Conservation (phyloP, 53 echinoderm and acorn worm genomes). For the Antedon mediterranea region DNA sequence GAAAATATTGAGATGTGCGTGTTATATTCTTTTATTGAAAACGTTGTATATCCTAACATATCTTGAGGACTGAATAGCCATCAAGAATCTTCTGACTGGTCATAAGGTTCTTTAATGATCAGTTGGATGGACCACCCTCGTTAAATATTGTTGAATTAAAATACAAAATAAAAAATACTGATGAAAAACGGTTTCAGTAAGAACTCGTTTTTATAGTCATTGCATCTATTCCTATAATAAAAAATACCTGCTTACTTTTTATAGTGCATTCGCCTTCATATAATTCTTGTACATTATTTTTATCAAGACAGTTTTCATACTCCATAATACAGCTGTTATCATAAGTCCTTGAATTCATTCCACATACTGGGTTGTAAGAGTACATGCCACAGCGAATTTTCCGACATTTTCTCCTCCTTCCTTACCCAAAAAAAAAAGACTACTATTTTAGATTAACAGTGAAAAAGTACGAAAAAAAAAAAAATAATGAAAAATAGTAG, state of each 20-base stretch:
- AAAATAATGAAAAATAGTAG: background rate
- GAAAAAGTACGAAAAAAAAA: background rate
- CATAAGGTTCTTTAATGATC: too few relatives aligned
- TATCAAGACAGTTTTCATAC: background rate
- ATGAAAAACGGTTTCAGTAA: too few relatives aligned
- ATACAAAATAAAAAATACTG: too few relatives aligned
- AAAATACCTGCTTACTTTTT: background rate
- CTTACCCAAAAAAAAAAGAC: background rate
- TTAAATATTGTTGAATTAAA: too few relatives aligned
- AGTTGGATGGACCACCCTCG: too few relatives aligned
- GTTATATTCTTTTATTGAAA: too few relatives aligned
- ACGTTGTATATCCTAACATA: too few relatives aligned
- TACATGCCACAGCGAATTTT: slow-evolving; percentile 20
- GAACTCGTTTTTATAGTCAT: too few relatives aligned
- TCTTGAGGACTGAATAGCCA: too few relatives aligned
- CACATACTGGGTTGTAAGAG: background rate
- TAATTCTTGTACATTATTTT: background rate
- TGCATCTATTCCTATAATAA: background rate
- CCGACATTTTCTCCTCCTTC: slow-evolving; percentile 21
- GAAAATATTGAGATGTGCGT: too few relatives aligned
- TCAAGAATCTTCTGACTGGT: too few relatives aligned
- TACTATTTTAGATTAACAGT: background rate
- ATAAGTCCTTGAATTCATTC: background rate
- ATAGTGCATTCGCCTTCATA: background rate
- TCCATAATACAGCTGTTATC: background rate